Evolutionary conservation across 1,140 invertebrate species (phyloP).

Genomic region (Cherax destructor): DNA sequence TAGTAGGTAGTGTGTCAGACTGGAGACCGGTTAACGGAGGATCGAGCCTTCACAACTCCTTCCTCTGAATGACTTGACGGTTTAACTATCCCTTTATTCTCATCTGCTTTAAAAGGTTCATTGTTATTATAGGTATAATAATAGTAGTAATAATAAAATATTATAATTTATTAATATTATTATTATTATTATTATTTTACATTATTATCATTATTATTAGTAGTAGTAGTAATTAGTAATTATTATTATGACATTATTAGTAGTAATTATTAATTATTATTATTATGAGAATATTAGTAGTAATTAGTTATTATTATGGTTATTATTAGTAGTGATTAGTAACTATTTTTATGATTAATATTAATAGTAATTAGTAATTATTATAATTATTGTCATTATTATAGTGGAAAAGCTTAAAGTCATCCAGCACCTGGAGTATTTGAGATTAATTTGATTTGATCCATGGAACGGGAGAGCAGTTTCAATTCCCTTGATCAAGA

Average conservation of each 20-base stretch:
- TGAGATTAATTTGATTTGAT: background rate
- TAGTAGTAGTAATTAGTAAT: background rate
- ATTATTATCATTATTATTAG: background rate
- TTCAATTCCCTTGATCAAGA: no score
- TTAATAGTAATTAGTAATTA: background rate
- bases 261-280: background rate
- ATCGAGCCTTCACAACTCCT: no score
- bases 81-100: background rate
- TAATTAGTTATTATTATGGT: conserved; percentile 13
- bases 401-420: background rate
- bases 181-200: conserved; percentile 29
- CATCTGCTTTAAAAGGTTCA: background rate
- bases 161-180: conserved; percentile 50
- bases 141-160: background rate
- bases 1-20: no score
- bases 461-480: background rate
- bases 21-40: no score
- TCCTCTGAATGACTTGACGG: no score
- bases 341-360: background rate
- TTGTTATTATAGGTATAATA: background rate
- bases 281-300: background rate
- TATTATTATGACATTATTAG: background rate
- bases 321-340: background rate
- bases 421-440: background rate
- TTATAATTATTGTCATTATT: background rate